Evolutionary conservation across 2,797 vertebrate genomes (phyloP).

Genomic region (Molossus alvarezi): DNA sequence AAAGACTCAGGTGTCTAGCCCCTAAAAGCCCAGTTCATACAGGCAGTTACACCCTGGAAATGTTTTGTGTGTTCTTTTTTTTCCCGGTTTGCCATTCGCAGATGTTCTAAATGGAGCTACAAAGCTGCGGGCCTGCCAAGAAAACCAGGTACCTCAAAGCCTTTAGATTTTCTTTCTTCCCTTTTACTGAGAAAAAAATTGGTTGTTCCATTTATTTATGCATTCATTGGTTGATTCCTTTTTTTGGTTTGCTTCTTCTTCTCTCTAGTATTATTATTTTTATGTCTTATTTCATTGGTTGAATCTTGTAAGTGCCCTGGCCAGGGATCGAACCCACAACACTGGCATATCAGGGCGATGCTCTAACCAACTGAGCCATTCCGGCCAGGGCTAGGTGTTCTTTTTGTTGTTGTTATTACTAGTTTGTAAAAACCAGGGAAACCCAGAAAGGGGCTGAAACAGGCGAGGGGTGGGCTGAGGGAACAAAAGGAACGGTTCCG

Average conservation of each 20-base stretch:
- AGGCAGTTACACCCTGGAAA: background rate
- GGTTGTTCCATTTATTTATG: background rate
- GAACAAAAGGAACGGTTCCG: background rate
- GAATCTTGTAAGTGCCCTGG: background rate
- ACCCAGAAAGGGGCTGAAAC: background rate
- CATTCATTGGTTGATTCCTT: background rate
- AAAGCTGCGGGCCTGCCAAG: background rate
- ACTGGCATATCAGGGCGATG: background rate
- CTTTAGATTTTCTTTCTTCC: too few species aligned
- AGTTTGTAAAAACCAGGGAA: background rate
- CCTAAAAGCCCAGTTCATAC: background rate
- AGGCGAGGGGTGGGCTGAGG: background rate
- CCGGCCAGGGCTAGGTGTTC: background rate
- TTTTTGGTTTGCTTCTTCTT: too few species aligned
- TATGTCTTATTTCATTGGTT: background rate
- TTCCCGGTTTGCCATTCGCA: background rate
- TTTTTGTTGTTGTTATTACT: background rate
- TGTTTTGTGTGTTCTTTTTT: background rate
- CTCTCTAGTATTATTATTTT: too few species aligned
- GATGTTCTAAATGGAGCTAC: background rate
- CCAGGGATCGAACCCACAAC: background rate
- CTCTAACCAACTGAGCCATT: background rate
- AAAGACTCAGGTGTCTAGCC: background rate
- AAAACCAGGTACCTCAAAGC: conserved; percentile 14
- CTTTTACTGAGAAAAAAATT: background rate